Percentiles rank a stretch among this genome's conserved stretches.
phyloP scores from a whole-genome alignment of 2,888 invertebrate species.

The Caenorhabditis sp. region DNA sequence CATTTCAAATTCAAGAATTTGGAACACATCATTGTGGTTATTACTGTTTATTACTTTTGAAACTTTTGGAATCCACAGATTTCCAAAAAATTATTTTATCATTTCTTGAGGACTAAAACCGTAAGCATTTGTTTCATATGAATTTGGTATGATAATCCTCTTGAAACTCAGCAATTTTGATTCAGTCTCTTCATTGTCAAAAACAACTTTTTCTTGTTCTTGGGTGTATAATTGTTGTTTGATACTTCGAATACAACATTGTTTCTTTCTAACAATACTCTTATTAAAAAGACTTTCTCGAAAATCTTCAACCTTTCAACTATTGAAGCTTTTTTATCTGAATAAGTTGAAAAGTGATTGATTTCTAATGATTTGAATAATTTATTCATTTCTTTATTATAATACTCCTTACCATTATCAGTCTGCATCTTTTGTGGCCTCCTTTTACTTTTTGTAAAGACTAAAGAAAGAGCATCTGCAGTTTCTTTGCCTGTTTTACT shows the following conservation, averaged over 20 bases:
- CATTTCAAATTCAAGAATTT: conserved; percentile 57
- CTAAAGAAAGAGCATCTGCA: conserved; percentile 53
- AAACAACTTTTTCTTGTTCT: conserved; percentile 39
- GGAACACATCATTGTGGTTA: conserved; percentile 62
- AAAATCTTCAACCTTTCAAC: conserved; percentile 60
- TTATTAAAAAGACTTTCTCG: conserved; percentile 56
- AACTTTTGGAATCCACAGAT: conserved; percentile 54
- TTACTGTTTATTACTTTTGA: conserved; percentile 52
- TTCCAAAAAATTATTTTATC: no score
- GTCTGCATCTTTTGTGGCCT: conserved; percentile 63
- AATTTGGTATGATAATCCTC: conserved; percentile 13
- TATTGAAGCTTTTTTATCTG: conserved; percentile 64
- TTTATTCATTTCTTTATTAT: conserved; percentile 52
- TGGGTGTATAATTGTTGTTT: conserved; percentile 55
- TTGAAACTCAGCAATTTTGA: conserved; percentile 33
- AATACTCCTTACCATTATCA: conserved; percentile 66
- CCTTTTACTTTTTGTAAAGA: conserved; percentile 60
- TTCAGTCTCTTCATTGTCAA: conserved; percentile 46
- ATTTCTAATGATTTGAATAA: no score
- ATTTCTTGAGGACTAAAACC: conserved; percentile 17
- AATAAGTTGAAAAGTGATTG: conserved; percentile 50
- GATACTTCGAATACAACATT: conserved; percentile 50
- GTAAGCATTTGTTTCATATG: no score
- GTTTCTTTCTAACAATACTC: conserved; percentile 59
- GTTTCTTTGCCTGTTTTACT: conserved; percentile 66